Conservation (phyloP, 2,888 invertebrate species). For the Scaptomyza polygonia region DNA sequence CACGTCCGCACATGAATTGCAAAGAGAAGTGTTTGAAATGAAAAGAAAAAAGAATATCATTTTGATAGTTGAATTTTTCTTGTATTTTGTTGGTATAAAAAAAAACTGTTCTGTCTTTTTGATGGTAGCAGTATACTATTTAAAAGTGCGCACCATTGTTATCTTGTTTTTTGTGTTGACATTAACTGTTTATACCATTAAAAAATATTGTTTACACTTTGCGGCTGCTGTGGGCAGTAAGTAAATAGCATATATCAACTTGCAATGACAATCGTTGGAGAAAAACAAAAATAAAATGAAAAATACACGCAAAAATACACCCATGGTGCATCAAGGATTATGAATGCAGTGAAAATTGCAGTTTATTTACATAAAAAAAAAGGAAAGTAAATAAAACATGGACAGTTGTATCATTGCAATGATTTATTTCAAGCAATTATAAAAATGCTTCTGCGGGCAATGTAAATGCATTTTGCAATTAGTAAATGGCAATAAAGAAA, state of each 20-base stretch:
- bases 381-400: background rate
- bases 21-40: slow-evolving; percentile 22
- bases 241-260: slow-evolving; percentile 27
- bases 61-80: background rate
- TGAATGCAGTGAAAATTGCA: background rate
- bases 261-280: background rate
- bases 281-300: background rate
- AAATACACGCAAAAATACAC: background rate
- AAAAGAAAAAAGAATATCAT: slow-evolving; percentile 4
- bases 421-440: slow-evolving; percentile 1
- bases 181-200: slow-evolving; percentile 14
- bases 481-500: background rate
- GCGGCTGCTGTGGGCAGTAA: background rate
- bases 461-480: slow-evolving; percentile 1
- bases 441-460: background rate
- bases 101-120: no score
- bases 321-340: background rate
- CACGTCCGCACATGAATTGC: slow-evolving; percentile 25
- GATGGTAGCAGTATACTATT: no score
- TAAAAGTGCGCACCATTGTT: slow-evolving; percentile 4
- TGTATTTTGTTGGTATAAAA: no score
- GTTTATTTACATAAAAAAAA: background rate
- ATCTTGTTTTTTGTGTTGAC: slow-evolving; percentile 8
- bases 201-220: background rate
- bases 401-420: background rate